phyloP scores from a whole-genome alignment of 23 tunicate species.

The Styela clava region DNA sequence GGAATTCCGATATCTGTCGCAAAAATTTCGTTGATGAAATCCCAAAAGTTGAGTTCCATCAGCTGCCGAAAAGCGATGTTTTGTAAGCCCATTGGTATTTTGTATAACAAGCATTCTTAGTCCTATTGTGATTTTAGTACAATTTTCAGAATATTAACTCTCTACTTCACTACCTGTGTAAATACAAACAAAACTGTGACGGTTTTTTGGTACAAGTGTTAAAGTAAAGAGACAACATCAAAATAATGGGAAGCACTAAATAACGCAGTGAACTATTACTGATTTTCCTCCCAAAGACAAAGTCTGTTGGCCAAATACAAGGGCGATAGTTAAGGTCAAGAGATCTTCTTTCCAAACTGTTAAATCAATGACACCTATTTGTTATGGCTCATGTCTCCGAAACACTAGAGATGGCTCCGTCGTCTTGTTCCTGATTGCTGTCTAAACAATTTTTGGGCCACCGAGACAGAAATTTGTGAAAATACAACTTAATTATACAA shows the following conservation, averaged over 20 bases:
- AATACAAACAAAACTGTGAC: not conserved
- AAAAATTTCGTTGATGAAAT: not conserved
- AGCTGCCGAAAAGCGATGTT: not conserved
- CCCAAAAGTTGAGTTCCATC: not conserved
- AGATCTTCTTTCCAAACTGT: not conserved
- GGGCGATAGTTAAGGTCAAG: not conserved
- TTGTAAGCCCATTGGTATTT: not conserved
- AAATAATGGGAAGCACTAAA: conserved; percentile 3
- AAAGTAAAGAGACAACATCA: not conserved
- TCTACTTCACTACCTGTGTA: not conserved
- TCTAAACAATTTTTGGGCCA: not conserved
- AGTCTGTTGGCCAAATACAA: not conserved
- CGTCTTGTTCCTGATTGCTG: not conserved
- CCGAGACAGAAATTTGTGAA: no score
- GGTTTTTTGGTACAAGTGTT: not conserved
- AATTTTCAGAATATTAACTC: not conserved
- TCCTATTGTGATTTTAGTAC: conserved; percentile 2
- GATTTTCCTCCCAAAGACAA: not conserved
- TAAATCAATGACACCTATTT: not conserved
- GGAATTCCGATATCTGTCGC: not conserved
- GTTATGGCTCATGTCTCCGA: not conserved
- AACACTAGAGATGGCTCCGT: not conserved
- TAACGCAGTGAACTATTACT: not conserved
- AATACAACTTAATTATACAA: no score
- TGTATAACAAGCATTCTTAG: conserved; percentile 5